Evolutionary conservation across 2,797 vertebrate genomes (phyloP).

Genomic region (Basileuterus tristriatus): DNA sequence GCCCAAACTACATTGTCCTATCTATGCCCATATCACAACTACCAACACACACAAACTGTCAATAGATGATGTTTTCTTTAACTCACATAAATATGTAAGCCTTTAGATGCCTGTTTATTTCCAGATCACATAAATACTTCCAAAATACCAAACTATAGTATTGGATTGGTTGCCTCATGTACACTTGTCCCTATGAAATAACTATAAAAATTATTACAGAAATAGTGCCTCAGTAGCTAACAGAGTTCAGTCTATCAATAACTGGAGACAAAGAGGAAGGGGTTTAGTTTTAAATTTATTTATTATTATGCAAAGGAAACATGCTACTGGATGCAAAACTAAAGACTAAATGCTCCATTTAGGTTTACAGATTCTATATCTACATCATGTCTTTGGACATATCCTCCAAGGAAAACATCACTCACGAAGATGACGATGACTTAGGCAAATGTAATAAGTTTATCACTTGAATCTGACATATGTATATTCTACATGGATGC

Average conservation of each 20-base stretch:
- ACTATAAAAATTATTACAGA: not conserved
- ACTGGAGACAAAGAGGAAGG: not conserved
- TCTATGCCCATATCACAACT: not conserved
- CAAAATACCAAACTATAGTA: not conserved
- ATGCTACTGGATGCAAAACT: not conserved
- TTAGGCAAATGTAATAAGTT: not conserved
- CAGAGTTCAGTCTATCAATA: not conserved
- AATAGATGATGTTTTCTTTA: not conserved
- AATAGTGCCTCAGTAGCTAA: not conserved
- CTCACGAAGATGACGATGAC: not conserved
- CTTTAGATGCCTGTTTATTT: not conserved
- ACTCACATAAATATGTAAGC: not conserved
- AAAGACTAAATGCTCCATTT: not conserved
- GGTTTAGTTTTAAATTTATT: not conserved
- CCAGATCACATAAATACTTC: not conserved
- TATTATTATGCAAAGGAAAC: not conserved
- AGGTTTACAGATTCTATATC: not conserved
- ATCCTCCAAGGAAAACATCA: not conserved
- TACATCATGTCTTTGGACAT: not conserved
- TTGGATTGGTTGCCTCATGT: accelerated
- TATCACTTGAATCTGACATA: not conserved
- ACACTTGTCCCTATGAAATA: accelerated
- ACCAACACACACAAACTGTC: not conserved
- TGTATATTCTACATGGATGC: not conserved
- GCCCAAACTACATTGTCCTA: not conserved